Evolutionary conservation across 2,113 vertebrate species (phyloP), one percentile per base, ranked within the genome.

Genomic region (Apeltes quadracus): DNA sequence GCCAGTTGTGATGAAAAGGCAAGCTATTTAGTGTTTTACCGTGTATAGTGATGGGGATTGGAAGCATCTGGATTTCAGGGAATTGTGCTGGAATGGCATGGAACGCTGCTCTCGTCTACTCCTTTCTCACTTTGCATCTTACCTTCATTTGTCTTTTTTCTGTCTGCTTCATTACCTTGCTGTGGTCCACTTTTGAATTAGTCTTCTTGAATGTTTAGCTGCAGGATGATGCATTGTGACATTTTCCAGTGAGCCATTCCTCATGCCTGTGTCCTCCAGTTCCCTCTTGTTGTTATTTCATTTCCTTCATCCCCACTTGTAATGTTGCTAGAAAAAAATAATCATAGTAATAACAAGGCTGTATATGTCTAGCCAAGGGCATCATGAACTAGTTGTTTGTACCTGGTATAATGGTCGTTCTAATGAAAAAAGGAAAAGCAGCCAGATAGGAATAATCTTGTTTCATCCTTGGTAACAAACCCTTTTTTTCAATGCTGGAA

Each of bases 201-300:
- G 63, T 89, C 82, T 82, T 72, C 46, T 22, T 75, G 81, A 51
- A 53, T 82, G 76, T 86, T 83, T 72, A 51, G 77, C 82, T n/a
- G 64, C 76, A 27, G 48, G 46, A 12, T 87, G 85, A 90, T 87
- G 39, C 81, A 87, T 89, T 79, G 75, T 87, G 86, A 90, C 86
- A 87, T 84, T 91, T 90, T 81, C 74, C 44, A 72, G 63, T 62
- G 75, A 88, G 75, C 63, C 63, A 85, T 88, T 89, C 61, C 51
- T 90, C 83, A 84, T n/a, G 0, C 63, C 34, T 20, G 68, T 57
- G 77, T 44, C 36, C 39, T 75, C 59, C 11, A 2, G 51, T 62
- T 51, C 54, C 73, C 48, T 67, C 69, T 74, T 76, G 44, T 71
- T 62, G 50, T 87, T 83, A 54, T 84, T 86, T 84, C 38, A 82